Percentiles rank a stretch among this genome's conserved stretches.
phyloP scores from a whole-genome alignment of 1,140 invertebrate genomes.

The Brachionus paranguensis region DNA sequence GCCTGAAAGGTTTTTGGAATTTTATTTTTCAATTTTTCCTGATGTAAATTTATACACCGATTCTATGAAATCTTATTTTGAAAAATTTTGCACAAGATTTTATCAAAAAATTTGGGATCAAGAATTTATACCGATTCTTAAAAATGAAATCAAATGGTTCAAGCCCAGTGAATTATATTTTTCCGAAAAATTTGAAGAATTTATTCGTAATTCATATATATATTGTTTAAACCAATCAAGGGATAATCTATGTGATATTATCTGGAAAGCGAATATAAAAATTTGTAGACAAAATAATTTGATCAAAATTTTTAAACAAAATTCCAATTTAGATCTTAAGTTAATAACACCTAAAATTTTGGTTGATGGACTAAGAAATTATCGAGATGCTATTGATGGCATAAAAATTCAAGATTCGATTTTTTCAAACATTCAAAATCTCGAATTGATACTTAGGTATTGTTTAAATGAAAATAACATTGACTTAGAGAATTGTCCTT shows the following conservation, averaged over 20 bases:
- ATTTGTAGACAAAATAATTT: neutral
- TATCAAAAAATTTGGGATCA: neutral
- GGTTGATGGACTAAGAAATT: neutral
- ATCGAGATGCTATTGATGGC: neutral
- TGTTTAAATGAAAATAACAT: neutral
- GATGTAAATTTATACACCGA: neutral
- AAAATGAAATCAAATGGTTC: neutral
- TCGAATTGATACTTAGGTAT: neutral
- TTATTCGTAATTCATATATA: neutral
- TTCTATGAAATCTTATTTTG: neutral
- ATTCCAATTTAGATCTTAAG: neutral
- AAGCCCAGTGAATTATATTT: constrained; percentile 1
- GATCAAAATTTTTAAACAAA: neutral
- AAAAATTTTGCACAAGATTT: neutral
- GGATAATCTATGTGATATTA: neutral
- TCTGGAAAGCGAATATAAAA: neutral
- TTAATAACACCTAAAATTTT: neutral
- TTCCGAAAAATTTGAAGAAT: neutral
- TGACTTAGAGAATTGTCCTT: neutral
- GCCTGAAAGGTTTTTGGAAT: neutral
- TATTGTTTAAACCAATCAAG: neutral
- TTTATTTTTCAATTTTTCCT: neutral
- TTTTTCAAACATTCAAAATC: neutral
- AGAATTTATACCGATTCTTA: neutral
- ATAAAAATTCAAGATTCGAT: neutral